Conservation (phyloP, 1,140 invertebrate genomes). For the Zaprionus davidi region DNA sequence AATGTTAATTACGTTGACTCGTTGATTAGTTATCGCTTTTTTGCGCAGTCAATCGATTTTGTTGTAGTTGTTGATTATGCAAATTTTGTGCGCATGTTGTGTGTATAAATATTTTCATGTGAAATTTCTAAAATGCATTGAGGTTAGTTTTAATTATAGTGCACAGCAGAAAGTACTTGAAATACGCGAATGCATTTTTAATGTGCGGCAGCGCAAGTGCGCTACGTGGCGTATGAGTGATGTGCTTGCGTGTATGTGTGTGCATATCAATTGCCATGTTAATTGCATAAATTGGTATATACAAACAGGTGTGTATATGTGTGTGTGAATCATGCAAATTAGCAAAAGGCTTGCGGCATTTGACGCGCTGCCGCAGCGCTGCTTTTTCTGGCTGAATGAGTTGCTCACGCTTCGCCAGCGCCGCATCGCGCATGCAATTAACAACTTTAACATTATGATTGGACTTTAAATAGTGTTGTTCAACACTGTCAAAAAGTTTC, state of each 20-base stretch:
- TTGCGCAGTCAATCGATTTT: constrained; percentile 12
- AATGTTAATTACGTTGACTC: constrained; percentile 65
- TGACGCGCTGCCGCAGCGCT: constrained; percentile 26
- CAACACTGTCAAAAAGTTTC: constrained; percentile 21
- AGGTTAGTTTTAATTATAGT: constrained; percentile 42
- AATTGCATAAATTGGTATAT: constrained; percentile 32
- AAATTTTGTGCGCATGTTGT: constrained; percentile 8
- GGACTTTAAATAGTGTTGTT: constrained; percentile 24
- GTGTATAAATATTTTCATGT: constrained; percentile 7
- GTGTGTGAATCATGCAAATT: constrained; percentile 39
- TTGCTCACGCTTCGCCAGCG: neutral
- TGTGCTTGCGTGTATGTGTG: neutral
- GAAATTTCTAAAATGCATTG: constrained; percentile 18
- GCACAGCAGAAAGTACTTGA: neutral
- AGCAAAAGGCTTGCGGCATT: constrained; percentile 36
- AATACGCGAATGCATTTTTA: constrained; percentile 38
- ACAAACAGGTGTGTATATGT: neutral
- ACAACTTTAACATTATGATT: constrained; percentile 41
- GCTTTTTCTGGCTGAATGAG: constrained; percentile 24
- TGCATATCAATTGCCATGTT: constrained; percentile 41
- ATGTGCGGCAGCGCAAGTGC: constrained; percentile 10
- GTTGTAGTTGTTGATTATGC: constrained; percentile 36
- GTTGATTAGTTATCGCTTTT: constrained; percentile 7
- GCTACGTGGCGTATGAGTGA: constrained; percentile 21
- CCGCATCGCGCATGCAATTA: constrained; percentile 36